These are phyloP conservation scores for Aphelenchoides besseyi DNA, from an alignment of 1,140 invertebrate species.

Conservation along the genomic window DNA sequence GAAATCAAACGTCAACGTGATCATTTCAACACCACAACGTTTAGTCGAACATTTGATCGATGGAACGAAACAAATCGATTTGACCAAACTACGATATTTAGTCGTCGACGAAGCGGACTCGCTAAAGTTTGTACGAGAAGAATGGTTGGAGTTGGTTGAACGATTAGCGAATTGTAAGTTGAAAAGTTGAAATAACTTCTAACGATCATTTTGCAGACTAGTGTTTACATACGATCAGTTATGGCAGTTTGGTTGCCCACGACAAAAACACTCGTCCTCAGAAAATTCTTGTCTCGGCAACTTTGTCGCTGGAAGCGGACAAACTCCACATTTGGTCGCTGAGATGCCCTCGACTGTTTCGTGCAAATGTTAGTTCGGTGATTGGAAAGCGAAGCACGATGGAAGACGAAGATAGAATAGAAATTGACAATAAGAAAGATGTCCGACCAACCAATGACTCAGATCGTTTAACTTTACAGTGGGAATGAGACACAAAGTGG, in stretches of 20 bases:
- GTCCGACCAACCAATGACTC: no score
- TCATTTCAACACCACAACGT: constrained; percentile 45
- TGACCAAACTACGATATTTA: constrained; percentile 38
- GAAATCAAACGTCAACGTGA: constrained; percentile 32
- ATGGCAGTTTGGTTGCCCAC: constrained; percentile 14
- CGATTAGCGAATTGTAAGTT: constrained; percentile 40
- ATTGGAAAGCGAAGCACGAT: no score
- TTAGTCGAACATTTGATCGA: constrained; percentile 48
- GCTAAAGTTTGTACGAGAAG: constrained; percentile 39
- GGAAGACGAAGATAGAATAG: no score
- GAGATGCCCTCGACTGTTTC: no score
- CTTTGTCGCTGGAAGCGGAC: no score
- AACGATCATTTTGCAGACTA: no score
- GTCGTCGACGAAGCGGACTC: constrained; percentile 50
- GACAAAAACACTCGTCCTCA: constrained; percentile 68
- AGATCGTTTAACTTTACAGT: no score
- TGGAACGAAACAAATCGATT: constrained; percentile 24
- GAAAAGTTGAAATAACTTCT: no score
- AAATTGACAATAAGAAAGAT: no score
- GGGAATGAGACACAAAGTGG: no score
- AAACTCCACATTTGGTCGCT: no score
- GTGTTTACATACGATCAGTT: constrained; percentile 22
- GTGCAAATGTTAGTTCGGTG: no score
- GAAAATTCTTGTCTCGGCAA: constrained; percentile 91
- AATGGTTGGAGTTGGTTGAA: constrained; percentile 47